These are phyloP conservation scores for Halcyon leucocephala DNA, from an alignment of 2,797 vertebrate species.

Conservation along the genomic window DNA sequence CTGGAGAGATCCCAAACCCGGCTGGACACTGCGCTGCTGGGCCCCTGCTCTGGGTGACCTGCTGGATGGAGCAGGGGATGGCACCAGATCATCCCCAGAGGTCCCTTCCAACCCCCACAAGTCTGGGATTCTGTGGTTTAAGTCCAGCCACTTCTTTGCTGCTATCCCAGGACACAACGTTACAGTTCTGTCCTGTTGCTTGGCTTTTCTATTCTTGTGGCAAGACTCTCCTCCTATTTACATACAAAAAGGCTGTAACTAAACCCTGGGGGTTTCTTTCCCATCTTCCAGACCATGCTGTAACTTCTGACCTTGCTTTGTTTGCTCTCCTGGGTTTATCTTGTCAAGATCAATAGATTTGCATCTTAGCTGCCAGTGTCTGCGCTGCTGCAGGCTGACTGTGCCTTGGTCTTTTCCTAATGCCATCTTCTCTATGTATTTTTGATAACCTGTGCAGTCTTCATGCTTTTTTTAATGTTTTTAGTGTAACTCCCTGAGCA, in stretches of 20 bases:
- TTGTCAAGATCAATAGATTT: background rate
- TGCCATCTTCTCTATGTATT: fast-evolving
- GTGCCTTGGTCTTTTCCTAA: background rate
- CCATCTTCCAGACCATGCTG: background rate
- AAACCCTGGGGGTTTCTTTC: background rate
- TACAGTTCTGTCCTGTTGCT: background rate
- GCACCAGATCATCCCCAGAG: background rate
- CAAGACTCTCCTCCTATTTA: background rate
- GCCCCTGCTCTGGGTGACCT: background rate
- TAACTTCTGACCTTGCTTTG: background rate
- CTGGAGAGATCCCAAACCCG: background rate
- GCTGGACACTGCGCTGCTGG: background rate
- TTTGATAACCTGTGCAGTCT: fast-evolving
- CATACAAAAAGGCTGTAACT: background rate
- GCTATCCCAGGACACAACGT: fast-evolving
- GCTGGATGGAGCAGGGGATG: background rate
- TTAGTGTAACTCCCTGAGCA: fast-evolving
- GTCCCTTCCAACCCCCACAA: background rate
- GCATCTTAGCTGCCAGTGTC: background rate
- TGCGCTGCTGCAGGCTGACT: background rate
- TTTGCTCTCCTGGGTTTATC: background rate
- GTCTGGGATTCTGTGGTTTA: background rate
- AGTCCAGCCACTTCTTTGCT: background rate
- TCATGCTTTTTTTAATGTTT: background rate
- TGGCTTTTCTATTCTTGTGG: background rate